Evolutionary conservation across 2,797 vertebrate species (phyloP).

Genomic region (Clarias laeviceps): DNA sequence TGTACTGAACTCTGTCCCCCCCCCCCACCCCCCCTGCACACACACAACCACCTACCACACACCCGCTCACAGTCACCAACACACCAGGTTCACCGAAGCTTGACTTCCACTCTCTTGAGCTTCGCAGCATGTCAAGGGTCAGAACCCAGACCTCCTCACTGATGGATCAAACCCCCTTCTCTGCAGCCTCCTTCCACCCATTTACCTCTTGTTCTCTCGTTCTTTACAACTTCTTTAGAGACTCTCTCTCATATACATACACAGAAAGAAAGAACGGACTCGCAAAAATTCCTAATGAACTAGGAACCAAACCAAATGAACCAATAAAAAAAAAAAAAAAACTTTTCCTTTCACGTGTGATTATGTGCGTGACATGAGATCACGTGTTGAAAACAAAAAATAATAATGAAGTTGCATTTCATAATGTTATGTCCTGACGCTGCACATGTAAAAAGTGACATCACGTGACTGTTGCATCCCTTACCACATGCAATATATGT

Average conservation of each 20-base stretch:
- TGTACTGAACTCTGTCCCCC: not conserved
- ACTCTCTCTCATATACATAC: not conserved
- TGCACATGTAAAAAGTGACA: too few relatives aligned
- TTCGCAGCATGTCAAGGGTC: constrained; percentile 72
- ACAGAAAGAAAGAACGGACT: constrained; percentile 38
- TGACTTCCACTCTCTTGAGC: constrained; percentile 68
- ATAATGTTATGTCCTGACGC: not conserved
- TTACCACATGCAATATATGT: not conserved
- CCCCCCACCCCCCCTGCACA: not conserved
- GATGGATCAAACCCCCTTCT: constrained; percentile 67
- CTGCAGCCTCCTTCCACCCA: constrained; percentile 49
- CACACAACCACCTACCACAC: not conserved
- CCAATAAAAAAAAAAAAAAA: not conserved
- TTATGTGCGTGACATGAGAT: not conserved
- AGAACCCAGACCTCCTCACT: constrained; percentile 78
- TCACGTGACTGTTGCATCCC: not conserved
- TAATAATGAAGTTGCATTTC: not conserved
- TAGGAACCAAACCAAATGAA: constrained; percentile 6
- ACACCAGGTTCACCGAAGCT: constrained; percentile 76
- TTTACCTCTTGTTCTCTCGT: constrained; percentile 34
- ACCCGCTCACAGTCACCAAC: constrained; percentile 64
- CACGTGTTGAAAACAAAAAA: not conserved
- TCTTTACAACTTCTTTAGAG: constrained; percentile 25
- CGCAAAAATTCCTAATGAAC: constrained; percentile 42
- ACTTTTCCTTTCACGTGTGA: not conserved